Evolutionary conservation across 2,797 vertebrate genomes (phyloP).

Genomic region (Acropternis orthonyx): DNA sequence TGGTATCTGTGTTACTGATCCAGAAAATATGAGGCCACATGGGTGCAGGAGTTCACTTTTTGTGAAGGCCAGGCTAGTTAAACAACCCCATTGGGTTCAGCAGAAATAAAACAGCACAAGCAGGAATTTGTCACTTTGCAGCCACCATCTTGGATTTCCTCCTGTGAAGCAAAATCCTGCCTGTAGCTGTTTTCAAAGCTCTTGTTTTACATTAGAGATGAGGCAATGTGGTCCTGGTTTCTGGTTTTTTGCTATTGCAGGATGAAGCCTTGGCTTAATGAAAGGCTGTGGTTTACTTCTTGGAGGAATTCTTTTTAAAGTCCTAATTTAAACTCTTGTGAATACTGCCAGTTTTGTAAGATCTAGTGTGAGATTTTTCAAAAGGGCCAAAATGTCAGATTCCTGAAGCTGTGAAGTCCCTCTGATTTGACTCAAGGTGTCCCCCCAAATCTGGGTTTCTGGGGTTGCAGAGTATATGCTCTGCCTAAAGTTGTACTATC

Average conservation of each 20-base stretch:
- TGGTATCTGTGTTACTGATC: background rate
- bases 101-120: background rate
- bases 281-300: background rate
- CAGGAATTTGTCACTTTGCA: conserved; percentile 8
- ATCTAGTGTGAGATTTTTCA: conserved; percentile 14
- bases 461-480: background rate
- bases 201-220: background rate
- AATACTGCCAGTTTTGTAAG: background rate
- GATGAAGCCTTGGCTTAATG: background rate
- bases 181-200: background rate
- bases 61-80: background rate
- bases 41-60: background rate
- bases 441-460: background rate
- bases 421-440: background rate
- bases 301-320: conserved; percentile 6
- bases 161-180: background rate
- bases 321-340: background rate
- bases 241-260: background rate
- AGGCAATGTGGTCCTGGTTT: background rate
- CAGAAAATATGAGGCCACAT: background rate
- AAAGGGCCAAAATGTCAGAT: background rate
- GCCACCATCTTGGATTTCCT: conserved; percentile 24
- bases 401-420: background rate
- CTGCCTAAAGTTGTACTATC: background rate
- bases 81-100: background rate